Conservation (phyloP, 2,113 vertebrate genomes). For the Dendropsophus ebraccatus region DNA sequence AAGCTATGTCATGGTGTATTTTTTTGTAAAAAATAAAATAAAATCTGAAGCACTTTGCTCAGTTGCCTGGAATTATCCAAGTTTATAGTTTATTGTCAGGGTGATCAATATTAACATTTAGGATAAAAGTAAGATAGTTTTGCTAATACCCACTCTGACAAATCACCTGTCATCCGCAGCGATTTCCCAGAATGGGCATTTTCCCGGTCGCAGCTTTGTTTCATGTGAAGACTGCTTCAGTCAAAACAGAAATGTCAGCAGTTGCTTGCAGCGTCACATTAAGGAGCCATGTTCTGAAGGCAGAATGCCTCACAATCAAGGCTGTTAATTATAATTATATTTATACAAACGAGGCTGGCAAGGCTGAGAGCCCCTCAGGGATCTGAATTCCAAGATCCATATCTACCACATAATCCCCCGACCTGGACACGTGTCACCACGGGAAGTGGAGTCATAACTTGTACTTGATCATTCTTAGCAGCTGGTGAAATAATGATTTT, state of each 20-base stretch:
- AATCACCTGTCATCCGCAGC: neutral
- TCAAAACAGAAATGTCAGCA: slow-evolving; percentile 49
- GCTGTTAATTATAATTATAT: slow-evolving; percentile 52
- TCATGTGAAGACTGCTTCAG: slow-evolving; percentile 32
- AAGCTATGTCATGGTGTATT: no score
- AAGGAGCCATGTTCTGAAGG: slow-evolving; percentile 32
- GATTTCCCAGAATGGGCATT: slow-evolving; percentile 19
- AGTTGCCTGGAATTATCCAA: neutral
- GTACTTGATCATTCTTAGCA: slow-evolving; percentile 53
- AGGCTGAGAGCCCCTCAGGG: slow-evolving; percentile 46
- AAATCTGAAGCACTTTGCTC: neutral
- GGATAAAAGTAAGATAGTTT: neutral
- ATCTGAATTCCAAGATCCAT: slow-evolving; percentile 58
- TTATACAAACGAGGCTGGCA: slow-evolving; percentile 52
- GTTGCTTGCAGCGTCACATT: slow-evolving; percentile 37
- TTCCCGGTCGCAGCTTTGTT: slow-evolving; percentile 31
- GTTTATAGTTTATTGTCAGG: neutral
- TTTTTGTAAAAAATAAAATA: no score
- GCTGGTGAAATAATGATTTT: slow-evolving; percentile 57
- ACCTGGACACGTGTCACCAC: slow-evolving; percentile 53
- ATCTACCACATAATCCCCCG: slow-evolving; percentile 63
- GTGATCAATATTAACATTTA: slow-evolving; percentile 7
- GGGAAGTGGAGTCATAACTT: slow-evolving; percentile 59
- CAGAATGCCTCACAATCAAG: slow-evolving; percentile 48
- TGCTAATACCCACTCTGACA: neutral